Evolutionary conservation across 1,140 invertebrate genomes (phyloP), one percentile per base, ranked within the genome.

Genomic region (Nilaparvata lugens): DNA sequence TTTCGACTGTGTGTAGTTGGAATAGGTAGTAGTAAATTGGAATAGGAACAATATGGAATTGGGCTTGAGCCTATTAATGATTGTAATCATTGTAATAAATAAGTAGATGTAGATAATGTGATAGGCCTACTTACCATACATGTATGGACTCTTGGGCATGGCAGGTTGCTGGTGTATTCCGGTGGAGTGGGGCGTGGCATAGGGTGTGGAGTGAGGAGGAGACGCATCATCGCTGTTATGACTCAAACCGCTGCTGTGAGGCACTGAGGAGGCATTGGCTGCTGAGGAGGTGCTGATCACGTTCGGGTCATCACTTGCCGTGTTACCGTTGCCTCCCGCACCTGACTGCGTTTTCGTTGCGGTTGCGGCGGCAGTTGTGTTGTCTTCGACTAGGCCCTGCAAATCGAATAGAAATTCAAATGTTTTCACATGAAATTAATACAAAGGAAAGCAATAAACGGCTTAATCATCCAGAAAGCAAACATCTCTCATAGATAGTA

Each of bases 361-460:
- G 45, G 45, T 48, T 2, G 45, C 21, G 2, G 45, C 45, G 9
- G 16, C 21, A 7, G 45, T 48, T 2, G 72, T 70, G 60, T 78
- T 75, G 56, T 80, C 80, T 53, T 83, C 81, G 2, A 82, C 78
- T 2, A 86, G 70, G 0, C 84, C 84, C n/a, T n/a, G n/a, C n/a
- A n/a, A n/a, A n/a, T n/a, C n/a, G n/a, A n/a, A n/a, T n/a, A n/a
- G n/a, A n/a, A n/a, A n/a, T n/a, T n/a, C n/a, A n/a, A n/a, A n/a
- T n/a, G n/a, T n/a, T n/a, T n/a, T n/a, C n/a, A n/a, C n/a, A n/a
- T n/a, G n/a, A n/a, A n/a, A n/a, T n/a, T n/a, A n/a, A n/a, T n/a
- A n/a, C n/a, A n/a, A n/a, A n/a, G n/a, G n/a, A n/a, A n/a, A n/a
- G n/a, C n/a, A n/a, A n/a, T n/a, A n/a, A n/a, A n/a, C n/a, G n/a